Conservation (phyloP, 2,797 vertebrate species). For the Setipinna tenuifilis region DNA sequence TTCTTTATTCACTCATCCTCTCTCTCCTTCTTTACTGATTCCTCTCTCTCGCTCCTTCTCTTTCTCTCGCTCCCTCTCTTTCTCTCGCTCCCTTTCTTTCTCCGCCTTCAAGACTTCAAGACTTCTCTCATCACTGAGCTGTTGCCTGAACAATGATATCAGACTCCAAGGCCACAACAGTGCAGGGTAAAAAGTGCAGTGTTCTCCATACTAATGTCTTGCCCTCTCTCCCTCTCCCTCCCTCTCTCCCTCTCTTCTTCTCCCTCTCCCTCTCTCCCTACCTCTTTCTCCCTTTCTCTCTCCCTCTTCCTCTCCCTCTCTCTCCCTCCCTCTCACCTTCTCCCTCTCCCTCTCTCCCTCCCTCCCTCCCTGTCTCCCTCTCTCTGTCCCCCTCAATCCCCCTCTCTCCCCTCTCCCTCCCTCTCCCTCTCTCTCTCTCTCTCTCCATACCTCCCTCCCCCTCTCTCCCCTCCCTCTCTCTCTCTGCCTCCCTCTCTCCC, state of each 20-base stretch:
- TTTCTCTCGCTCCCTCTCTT: background rate
- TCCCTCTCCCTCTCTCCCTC: slow-evolving; percentile 46
- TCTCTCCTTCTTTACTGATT: no score
- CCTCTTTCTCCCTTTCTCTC: no score
- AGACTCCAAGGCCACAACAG: no score
- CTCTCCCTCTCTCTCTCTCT: background rate
- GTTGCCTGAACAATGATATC: no score
- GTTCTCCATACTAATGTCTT: no score
- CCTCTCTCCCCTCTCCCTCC: background rate
- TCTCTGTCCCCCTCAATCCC: slow-evolving; percentile 26
- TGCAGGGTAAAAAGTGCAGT: no score
- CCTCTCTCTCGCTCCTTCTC: background rate
- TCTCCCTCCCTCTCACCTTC: no score
- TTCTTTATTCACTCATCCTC: no score
- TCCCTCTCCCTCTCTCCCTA: no score
- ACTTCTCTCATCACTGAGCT: no score
- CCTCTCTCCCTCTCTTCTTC: background rate
- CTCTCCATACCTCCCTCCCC: background rate
- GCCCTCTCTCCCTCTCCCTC: background rate
- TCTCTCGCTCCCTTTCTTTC: background rate
- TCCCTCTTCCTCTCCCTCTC: background rate
- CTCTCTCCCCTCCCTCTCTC: no score
- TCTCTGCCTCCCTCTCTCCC: no score
- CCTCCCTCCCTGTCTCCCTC: slow-evolving; percentile 21
- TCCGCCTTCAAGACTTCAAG: background rate